phyloP scores from a whole-genome alignment of 2,888 invertebrate species.

The Globia sparganii region DNA sequence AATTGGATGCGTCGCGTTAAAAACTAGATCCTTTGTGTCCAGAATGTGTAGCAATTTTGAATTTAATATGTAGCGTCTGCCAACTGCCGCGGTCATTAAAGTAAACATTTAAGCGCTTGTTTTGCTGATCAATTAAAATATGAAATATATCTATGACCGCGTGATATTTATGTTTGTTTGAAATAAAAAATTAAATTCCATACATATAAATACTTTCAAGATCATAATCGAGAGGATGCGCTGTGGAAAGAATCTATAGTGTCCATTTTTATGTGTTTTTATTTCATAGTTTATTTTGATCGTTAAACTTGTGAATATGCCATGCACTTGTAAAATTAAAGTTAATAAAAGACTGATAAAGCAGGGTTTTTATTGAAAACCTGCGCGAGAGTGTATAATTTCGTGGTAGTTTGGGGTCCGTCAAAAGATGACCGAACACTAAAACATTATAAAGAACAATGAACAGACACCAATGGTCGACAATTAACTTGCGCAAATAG shows the following conservation, averaged over 20 bases:
- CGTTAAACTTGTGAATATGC: slow-evolving; percentile 25
- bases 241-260: slow-evolving; percentile 28
- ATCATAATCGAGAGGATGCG: slow-evolving; percentile 19
- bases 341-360: slow-evolving; percentile 28
- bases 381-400: slow-evolving; percentile 24
- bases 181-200: slow-evolving; percentile 21
- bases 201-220: slow-evolving; percentile 22
- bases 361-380: slow-evolving; percentile 29
- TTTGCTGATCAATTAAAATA: slow-evolving; percentile 43
- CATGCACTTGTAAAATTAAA: slow-evolving; percentile 29
- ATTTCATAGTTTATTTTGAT: slow-evolving; percentile 34
- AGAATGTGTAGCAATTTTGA: slow-evolving; percentile 62
- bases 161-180: slow-evolving; percentile 16
- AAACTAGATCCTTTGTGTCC: slow-evolving; percentile 76
- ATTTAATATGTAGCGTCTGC: slow-evolving; percentile 51
- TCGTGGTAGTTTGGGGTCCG: slow-evolving; percentile 24
- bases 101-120: slow-evolving; percentile 51
- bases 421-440: slow-evolving; percentile 47
- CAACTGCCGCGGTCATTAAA: slow-evolving; percentile 55
- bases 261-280: slow-evolving; percentile 28
- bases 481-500: slow-evolving; percentile 79
- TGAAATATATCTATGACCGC: slow-evolving; percentile 36
- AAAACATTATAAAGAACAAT: slow-evolving; percentile 66
- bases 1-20: slow-evolving; percentile 78
- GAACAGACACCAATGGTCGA: slow-evolving; percentile 67